phyloP scores from a whole-genome alignment of 2,797 vertebrate genomes.

The Pristis pectinata region DNA sequence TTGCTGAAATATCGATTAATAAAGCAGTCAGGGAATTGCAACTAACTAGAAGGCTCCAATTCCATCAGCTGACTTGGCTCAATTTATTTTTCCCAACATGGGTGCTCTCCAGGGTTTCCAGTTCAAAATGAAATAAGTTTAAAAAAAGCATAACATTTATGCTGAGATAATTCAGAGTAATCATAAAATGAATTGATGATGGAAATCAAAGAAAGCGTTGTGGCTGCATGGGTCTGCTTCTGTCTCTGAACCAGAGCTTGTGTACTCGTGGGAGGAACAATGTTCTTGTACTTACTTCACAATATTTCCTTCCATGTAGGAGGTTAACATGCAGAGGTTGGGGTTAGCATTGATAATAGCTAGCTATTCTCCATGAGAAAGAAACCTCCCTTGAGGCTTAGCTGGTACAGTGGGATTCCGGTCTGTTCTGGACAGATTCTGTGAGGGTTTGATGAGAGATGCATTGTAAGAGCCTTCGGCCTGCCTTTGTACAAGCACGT shows the following conservation, averaged over 20 bases:
- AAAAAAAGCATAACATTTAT: not conserved
- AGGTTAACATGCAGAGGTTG: no score
- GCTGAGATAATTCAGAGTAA: not conserved
- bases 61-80: not conserved
- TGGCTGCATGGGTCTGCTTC: not conserved
- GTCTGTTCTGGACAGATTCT: not conserved
- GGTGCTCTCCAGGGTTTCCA: not conserved
- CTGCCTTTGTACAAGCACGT: not conserved
- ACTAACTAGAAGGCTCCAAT: not conserved
- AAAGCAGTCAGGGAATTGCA: not conserved
- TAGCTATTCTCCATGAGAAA: not conserved
- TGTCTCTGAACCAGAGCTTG: not conserved
- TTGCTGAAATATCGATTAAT: not conserved
- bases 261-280: not conserved
- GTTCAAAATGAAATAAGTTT: not conserved
- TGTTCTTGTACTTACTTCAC: no score
- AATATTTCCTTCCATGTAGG: no score
- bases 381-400: not conserved
- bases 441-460: not conserved
- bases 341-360: no score
- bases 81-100: not conserved
- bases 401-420: not conserved
- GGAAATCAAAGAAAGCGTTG: not conserved
- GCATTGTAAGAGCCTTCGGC: not conserved
- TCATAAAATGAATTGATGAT: not conserved